Conservation (phyloP, 2,113 vertebrate species). For the Petrocephalus microphthalmus region DNA sequence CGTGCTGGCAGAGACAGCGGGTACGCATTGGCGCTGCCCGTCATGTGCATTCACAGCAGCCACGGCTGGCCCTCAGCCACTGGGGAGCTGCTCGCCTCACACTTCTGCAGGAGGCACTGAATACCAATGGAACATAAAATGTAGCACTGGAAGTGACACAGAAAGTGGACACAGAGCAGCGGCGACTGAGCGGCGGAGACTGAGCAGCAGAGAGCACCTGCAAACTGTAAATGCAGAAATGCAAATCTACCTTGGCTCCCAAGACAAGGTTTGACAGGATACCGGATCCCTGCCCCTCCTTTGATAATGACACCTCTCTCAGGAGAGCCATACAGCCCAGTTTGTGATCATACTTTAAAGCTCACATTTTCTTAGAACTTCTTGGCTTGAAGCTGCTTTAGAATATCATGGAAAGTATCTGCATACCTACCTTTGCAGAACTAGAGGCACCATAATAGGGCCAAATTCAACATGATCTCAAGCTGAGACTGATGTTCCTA, state of each 20-base stretch:
- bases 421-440: not conserved
- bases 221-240: not conserved
- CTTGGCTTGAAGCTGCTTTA: not conserved
- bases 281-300: not conserved
- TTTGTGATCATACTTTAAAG: not conserved
- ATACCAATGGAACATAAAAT: not conserved
- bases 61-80: not conserved
- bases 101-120: not conserved
- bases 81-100: not conserved
- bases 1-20: not conserved
- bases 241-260: not conserved
- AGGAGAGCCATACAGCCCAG: not conserved
- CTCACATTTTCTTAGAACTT: not conserved
- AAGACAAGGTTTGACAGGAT: not conserved
- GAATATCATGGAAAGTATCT: not conserved
- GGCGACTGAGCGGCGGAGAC: not conserved
- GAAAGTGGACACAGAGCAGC: not conserved
- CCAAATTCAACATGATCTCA: slow-evolving; percentile 5
- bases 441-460: not conserved
- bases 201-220: not conserved
- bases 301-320: not conserved
- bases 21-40: not conserved
- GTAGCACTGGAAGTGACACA: not conserved
- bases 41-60: not conserved
- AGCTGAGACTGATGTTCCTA: not conserved